These are phyloP conservation scores for Cardiocondyla obscurior DNA, from an alignment of 1,140 invertebrate species.

Conservation along the genomic window DNA sequence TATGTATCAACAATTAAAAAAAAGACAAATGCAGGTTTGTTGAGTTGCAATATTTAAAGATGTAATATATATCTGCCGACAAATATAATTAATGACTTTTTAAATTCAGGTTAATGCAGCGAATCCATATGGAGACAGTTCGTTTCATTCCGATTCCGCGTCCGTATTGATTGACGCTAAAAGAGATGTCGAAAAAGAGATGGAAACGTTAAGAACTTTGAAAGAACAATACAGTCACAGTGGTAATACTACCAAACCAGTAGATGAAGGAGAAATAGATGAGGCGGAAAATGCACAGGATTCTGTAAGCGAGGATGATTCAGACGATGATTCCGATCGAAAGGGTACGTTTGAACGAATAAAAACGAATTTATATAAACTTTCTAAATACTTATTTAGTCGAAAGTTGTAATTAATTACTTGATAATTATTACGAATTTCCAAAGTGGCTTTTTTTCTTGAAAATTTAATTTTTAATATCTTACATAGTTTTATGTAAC, in stretches of 20 bases:
- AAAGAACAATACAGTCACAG: slow-evolving; percentile 78
- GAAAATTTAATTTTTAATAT: background rate
- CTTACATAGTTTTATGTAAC: background rate
- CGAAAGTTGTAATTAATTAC: no score
- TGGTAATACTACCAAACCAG: slow-evolving; percentile 72
- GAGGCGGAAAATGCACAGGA: slow-evolving; percentile 84
- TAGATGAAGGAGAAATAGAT: slow-evolving; percentile 80
- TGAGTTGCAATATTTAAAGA: background rate
- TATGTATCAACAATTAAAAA: slow-evolving; percentile 91
- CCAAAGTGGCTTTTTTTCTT: no score
- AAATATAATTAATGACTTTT: slow-evolving; percentile 8
- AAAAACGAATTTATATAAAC: no score
- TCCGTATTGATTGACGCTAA: slow-evolving; percentile 88
- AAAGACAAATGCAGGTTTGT: slow-evolving; percentile 82
- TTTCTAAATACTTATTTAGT: no score
- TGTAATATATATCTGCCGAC: background rate
- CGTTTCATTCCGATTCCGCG: slow-evolving; percentile 78
- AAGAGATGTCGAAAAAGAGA: slow-evolving; percentile 86
- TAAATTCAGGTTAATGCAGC: slow-evolving; percentile 66
- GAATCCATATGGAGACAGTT: slow-evolving; percentile 78
- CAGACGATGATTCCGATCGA: slow-evolving; percentile 86
- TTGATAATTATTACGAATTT: no score
- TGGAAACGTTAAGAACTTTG: slow-evolving; percentile 80
- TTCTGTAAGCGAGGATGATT: slow-evolving; percentile 86
- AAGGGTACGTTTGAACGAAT: slow-evolving; percentile 75